Base-by-base conservation (phyloP, 1,140 invertebrate species). In the Saccostrea glomerata region DNA sequence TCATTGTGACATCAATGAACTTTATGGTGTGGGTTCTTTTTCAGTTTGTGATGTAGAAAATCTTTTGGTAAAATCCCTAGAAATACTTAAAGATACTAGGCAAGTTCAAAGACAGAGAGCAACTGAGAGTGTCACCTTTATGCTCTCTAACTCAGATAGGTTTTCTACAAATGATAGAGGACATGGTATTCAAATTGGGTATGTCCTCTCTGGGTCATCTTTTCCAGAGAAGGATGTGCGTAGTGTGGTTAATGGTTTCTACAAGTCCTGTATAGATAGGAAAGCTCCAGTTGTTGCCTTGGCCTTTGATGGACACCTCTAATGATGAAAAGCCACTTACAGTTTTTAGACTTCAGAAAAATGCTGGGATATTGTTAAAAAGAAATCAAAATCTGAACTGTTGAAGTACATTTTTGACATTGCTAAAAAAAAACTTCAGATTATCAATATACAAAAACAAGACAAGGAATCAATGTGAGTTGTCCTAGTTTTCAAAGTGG, bases 211-310 rank as follows among this genome's bases (percentile, higher is more conserved):
- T 66, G 63, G 63, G 7, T 66, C 20, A 66, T 20, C 15, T n/a
- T 66, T 66, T 66, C 63, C 63, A 66, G 63, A 66, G 20, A 66
- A n/a, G 20, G 63, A 66, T 66, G 63, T n/a, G n/a, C 13, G 63
- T 7, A n/a, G 6, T 66, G 63, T 66, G 13, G 13, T 20, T 20
- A 7, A 66, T 20, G n/a, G n/a, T 20, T 66, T 15, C n/a, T 66
- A 23, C n/a, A 66, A 20, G 63, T 7, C 13, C 7, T 20, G 6
- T 7, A 17, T 58, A 58, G 11, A 58, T 13, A 17, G 56, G 15
- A 17, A 17, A 13, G 56, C 11, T 58, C 17, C 13, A 20, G 63
- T 23, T 20, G 13, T 20, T 20, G 63, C n/a, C n/a, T 7, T 66
- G 7, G 63, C 63, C 7, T 66, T 66, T 66, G 63, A 66, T n/a